Percentiles rank a stretch among this genome's conserved stretches.
Evolutionary conservation across 2,797 vertebrate genomes (phyloP).

Genomic region (Intellagama lesueurii): DNA sequence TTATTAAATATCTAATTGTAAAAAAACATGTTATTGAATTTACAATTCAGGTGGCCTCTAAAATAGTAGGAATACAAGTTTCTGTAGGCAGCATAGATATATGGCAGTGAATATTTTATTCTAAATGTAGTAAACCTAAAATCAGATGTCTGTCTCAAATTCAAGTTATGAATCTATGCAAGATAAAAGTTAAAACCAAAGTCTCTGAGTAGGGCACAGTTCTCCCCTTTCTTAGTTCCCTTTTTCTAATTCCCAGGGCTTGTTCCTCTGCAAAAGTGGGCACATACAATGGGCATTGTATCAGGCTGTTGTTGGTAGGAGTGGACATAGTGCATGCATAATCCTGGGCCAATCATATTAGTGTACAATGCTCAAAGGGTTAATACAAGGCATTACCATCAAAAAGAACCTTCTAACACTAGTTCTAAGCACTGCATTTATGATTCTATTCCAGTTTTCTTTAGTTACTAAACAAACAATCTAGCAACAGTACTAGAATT

Average conservation of each 20-base stretch:
- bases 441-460: conserved; percentile 83
- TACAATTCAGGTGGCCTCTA: conserved; percentile 59
- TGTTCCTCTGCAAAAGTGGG: not conserved
- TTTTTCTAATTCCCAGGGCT: not conserved
- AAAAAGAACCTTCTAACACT: conserved; percentile 78
- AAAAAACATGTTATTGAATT: conserved; percentile 30
- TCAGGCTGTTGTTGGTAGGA: not conserved
- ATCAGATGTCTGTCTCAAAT: conserved; percentile 74
- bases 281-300: not conserved
- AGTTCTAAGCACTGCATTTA: conserved; percentile 81
- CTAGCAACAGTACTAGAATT: conserved; percentile 77
- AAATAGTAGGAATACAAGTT: conserved; percentile 65
- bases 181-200: not conserved
- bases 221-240: not conserved
- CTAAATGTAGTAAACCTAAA: conserved; percentile 75
- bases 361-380: conserved; percentile 88
- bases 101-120: conserved; percentile 78
- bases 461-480: conserved; percentile 73
- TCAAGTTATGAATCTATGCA: conserved; percentile 70
- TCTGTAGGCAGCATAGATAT: conserved; percentile 73
- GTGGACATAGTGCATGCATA: not conserved
- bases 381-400: conserved; percentile 81
- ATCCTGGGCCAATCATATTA: conserved; percentile 62
- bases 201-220: not conserved
- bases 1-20: conserved; percentile 56